Evolutionary conservation across 2,113 vertebrate species (phyloP).

Genomic region (Pteronura brasiliensis): DNA sequence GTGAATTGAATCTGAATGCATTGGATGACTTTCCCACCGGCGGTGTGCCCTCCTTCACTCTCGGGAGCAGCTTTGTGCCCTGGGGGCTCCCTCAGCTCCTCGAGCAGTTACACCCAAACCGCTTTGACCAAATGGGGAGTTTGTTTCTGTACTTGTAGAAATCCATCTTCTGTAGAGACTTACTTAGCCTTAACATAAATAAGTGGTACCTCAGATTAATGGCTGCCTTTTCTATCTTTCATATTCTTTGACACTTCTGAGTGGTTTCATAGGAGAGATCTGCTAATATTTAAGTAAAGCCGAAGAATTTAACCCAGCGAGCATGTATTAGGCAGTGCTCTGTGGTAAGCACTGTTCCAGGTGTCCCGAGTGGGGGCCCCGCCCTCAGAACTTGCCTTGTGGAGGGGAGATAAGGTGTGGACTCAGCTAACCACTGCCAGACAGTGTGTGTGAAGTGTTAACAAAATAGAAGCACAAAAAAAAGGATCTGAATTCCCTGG

Average conservation of each 20-base stretch:
- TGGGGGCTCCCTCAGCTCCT: not conserved
- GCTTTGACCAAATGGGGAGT: not conserved
- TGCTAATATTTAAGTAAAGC: not conserved
- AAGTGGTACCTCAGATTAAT: constrained; percentile 1
- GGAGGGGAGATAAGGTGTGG: not conserved
- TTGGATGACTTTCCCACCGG: not conserved
- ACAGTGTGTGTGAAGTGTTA: not conserved
- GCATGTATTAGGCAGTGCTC: not conserved
- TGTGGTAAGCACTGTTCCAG: not conserved
- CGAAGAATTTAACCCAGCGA: not conserved
- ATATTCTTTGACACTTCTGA: not conserved
- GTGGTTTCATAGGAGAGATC: not conserved
- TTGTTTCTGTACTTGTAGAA: not conserved
- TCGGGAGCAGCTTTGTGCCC: not conserved
- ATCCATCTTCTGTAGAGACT: not conserved
- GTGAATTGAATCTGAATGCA: not conserved
- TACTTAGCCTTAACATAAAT: constrained; percentile 33
- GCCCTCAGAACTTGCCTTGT: not conserved
- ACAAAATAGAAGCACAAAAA: not conserved
- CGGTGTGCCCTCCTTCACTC: not conserved
- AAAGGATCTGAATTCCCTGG: not conserved
- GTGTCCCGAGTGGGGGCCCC: not conserved
- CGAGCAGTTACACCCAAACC: not conserved
- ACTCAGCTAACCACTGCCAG: not conserved
- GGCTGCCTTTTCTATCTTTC: not conserved